A percentile compares a stretch with the other conserved stretches of the same genome.
phyloP scores from a whole-genome alignment of 2,888 invertebrate species.

The Cecidostiba fungosa region DNA sequence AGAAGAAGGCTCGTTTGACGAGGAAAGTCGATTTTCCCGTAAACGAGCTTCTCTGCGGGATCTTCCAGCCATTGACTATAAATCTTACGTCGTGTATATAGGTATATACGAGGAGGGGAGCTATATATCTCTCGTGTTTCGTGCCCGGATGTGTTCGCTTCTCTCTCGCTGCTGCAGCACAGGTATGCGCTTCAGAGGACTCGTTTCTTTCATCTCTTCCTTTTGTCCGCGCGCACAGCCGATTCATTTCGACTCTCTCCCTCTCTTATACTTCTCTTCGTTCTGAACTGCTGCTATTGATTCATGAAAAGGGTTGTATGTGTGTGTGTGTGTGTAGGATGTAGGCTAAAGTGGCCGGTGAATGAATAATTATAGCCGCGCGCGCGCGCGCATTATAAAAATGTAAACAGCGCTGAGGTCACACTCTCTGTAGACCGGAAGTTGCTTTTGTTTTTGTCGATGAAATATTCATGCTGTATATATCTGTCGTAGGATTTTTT shows the following conservation, averaged over 20 bases:
- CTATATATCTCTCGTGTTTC: too few species aligned
- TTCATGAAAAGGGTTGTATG: conserved; percentile 48
- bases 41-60: conserved; percentile 47
- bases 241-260: not conserved
- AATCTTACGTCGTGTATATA: conserved; percentile 27
- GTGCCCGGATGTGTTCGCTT: conserved; percentile 43
- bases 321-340: conserved; percentile 24
- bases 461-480: not conserved
- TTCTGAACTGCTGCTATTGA: conserved; percentile 32
- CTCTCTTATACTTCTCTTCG: not conserved
- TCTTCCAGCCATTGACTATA: conserved; percentile 37
- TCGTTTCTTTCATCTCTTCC: not conserved
- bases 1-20: conserved; percentile 36
- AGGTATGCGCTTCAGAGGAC: not conserved
- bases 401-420: not conserved
- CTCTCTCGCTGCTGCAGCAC: not conserved
- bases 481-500: too few species aligned
- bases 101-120: too few species aligned
- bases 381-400: not conserved
- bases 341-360: conserved; percentile 47
- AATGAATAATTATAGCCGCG: conserved; percentile 48
- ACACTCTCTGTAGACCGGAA: not conserved
- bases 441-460: not conserved
- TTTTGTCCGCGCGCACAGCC: not conserved
- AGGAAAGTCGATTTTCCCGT: conserved; percentile 63